A percentile compares a stretch with the other conserved stretches of the same genome.
phyloP scores from a whole-genome alignment of 2,113 vertebrate genomes.

The Pygoscelis antarcticus region DNA sequence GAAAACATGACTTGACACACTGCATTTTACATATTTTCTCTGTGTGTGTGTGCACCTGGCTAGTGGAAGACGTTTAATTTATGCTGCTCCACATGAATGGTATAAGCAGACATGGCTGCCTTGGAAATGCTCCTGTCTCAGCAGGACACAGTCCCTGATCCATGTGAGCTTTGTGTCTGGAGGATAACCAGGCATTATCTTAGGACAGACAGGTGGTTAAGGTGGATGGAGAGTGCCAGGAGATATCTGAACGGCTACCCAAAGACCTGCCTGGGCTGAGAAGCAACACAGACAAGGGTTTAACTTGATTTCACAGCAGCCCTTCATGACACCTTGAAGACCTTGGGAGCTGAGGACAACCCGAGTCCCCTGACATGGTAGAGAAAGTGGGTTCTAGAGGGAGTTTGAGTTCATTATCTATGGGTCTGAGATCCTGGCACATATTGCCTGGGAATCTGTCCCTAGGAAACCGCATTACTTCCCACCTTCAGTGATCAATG shows the following conservation, averaged over 20 bases:
- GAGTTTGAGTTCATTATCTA: background rate
- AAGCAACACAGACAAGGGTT: background rate
- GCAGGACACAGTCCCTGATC: background rate
- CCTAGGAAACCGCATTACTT: background rate
- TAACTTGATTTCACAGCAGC: background rate
- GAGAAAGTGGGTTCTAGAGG: background rate
- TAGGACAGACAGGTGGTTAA: background rate
- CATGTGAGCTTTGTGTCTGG: background rate
- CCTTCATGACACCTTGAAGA: background rate
- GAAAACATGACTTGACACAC: background rate
- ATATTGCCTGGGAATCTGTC: accelerated
- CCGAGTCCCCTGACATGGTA: background rate
- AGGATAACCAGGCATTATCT: background rate
- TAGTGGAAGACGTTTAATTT: background rate
- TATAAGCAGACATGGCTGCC: background rate
- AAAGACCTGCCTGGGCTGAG: background rate
- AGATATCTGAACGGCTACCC: background rate
- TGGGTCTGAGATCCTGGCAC: background rate
- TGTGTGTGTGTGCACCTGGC: background rate
- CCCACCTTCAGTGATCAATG: background rate
- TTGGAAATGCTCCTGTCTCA: background rate
- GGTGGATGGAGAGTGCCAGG: background rate
- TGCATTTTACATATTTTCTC: background rate
- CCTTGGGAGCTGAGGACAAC: background rate
- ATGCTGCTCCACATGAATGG: background rate